Percentiles rank a stretch among this genome's conserved stretches.
Evolutionary conservation across 2,888 invertebrate genomes (phyloP).

Genomic region (Ormia ochracea): DNA sequence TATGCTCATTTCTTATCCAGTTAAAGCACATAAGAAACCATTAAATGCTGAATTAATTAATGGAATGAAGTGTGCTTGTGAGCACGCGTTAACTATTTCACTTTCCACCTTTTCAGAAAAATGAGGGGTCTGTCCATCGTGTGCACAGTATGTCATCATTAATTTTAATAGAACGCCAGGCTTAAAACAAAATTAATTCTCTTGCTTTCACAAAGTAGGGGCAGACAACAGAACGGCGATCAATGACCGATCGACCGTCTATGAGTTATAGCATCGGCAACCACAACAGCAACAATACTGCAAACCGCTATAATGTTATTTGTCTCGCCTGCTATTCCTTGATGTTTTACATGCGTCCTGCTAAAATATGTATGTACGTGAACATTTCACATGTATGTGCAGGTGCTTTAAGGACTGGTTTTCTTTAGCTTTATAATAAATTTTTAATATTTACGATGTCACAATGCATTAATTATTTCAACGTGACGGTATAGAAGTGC

Average conservation of each 20-base stretch:
- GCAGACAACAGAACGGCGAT: background rate
- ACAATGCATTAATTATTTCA: conserved; percentile 61
- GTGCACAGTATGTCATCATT: conserved; percentile 52
- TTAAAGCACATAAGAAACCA: conserved; percentile 10
- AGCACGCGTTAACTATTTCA: conserved; percentile 54
- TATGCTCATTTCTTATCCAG: background rate
- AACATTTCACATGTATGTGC: conserved; percentile 30
- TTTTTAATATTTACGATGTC: conserved; percentile 62
- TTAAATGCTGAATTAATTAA: conserved; percentile 52
- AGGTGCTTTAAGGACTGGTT: conserved; percentile 60
- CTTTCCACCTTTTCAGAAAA: conserved; percentile 44
- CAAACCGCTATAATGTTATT: conserved; percentile 32
- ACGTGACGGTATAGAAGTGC: conserved; percentile 19
- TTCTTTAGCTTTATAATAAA: conserved; percentile 45
- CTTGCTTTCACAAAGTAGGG: background rate
- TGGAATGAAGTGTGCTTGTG: conserved; percentile 62
- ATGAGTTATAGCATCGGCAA: conserved; percentile 12
- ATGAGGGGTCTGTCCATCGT: conserved; percentile 22
- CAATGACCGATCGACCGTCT: conserved; percentile 36
- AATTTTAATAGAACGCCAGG: conserved; percentile 54
- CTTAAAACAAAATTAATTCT: conserved; percentile 22
- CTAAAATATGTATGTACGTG: background rate
- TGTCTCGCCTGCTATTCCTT: conserved; percentile 26
- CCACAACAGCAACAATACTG: background rate
- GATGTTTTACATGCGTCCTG: conserved; percentile 5